Percentiles rank a stretch among this genome's conserved stretches.
Evolutionary conservation across 2,797 vertebrate species (phyloP).

Genomic region (Onychomys leucogaster): DNA sequence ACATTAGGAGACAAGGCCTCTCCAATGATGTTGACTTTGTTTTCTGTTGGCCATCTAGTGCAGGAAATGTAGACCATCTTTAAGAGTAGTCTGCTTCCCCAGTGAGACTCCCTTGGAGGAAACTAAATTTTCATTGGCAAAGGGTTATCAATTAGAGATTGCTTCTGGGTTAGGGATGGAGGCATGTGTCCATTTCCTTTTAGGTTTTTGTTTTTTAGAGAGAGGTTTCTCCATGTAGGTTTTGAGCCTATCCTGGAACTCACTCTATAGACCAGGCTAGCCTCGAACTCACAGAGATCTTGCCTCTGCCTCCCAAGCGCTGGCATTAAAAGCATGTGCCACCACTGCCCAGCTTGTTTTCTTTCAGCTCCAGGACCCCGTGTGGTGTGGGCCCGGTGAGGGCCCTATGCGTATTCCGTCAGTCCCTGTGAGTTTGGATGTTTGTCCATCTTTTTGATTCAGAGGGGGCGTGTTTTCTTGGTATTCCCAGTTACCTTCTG

Average conservation of each 20-base stretch:
- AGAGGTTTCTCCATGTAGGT: too few species aligned
- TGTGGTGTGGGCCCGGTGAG: background rate
- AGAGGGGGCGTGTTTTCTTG: background rate
- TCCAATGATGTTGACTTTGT: too few species aligned
- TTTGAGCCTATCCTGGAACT: too few species aligned
- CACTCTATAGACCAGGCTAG: too few species aligned
- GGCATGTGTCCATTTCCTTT: background rate
- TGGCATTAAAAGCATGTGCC: too few species aligned
- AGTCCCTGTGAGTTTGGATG: background rate
- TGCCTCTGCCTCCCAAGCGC: too few species aligned
- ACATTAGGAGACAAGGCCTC: background rate
- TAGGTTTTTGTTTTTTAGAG: too few species aligned
- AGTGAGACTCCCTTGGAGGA: background rate
- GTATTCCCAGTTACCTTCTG: background rate
- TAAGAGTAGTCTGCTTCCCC: background rate
- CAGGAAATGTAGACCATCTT: background rate
- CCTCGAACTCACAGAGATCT: too few species aligned
- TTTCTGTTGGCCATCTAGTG: background rate
- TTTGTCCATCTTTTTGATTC: background rate
- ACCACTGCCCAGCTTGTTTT: background rate
- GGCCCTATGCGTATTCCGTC: background rate
- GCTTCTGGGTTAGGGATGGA: background rate
- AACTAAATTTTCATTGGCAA: background rate
- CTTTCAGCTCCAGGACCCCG: background rate
- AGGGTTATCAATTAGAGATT: too few species aligned